phyloP scores from a whole-genome alignment of 2,113 vertebrate species.

The Monopterus albus region DNA sequence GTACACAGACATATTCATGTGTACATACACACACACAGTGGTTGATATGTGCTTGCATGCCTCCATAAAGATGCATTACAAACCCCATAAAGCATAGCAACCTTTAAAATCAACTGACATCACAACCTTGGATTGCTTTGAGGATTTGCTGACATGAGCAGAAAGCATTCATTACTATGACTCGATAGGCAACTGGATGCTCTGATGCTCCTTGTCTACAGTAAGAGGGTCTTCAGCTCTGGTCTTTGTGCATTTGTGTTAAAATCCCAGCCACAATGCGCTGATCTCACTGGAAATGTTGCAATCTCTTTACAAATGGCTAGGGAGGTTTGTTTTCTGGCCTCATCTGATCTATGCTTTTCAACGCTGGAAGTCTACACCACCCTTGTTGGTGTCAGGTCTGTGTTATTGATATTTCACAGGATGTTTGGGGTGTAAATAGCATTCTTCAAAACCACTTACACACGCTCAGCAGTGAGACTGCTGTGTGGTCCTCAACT shows the following conservation, averaged over 20 bases:
- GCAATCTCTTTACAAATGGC: not conserved
- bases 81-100: constrained; percentile 75
- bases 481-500: constrained; percentile 69
- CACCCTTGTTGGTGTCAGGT: constrained; percentile 30
- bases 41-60: constrained; percentile 57
- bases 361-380: constrained; percentile 36
- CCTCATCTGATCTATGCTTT: constrained; percentile 22
- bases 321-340: not conserved
- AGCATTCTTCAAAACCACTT: constrained; percentile 63
- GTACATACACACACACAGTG: constrained; percentile 14
- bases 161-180: constrained; percentile 71
- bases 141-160: constrained; percentile 80
- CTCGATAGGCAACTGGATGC: constrained; percentile 49
- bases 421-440: constrained; percentile 69
- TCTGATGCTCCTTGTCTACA: constrained; percentile 70
- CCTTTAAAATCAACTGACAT: constrained; percentile 82
- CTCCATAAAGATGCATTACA: constrained; percentile 76
- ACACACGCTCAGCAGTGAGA: constrained; percentile 43
- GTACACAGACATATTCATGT: constrained; percentile 40
- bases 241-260: constrained; percentile 19
- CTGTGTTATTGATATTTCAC: constrained; percentile 45
- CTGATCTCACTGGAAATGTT: constrained; percentile 5
- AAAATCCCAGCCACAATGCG: not conserved
- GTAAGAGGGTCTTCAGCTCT: constrained; percentile 36
- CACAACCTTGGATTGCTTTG: constrained; percentile 80